phyloP scores from a whole-genome alignment of 1,140 invertebrate genomes.

The Panonychus citri region DNA sequence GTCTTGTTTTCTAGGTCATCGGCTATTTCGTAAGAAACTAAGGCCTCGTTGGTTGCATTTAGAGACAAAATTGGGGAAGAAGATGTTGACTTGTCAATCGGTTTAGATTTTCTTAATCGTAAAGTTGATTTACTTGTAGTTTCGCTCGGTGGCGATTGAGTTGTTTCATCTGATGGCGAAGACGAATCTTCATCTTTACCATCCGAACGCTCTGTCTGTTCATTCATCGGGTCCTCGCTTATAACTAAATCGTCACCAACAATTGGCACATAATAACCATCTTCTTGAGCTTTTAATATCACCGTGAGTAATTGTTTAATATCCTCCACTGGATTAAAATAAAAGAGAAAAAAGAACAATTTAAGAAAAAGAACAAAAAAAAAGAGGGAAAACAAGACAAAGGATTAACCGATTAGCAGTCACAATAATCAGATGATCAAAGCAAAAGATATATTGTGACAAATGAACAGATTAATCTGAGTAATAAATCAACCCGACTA shows the following conservation, averaged over 20 bases:
- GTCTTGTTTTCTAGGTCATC: background rate
- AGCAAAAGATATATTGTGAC: too few relatives aligned
- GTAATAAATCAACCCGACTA: too few relatives aligned
- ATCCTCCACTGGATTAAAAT: background rate
- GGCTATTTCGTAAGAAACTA: background rate
- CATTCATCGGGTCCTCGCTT: background rate
- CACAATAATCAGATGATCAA: too few relatives aligned
- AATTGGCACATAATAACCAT: constrained; percentile 3
- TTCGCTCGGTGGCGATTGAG: background rate
- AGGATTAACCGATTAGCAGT: too few relatives aligned
- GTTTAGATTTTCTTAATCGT: background rate
- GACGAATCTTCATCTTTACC: background rate
- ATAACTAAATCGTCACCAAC: background rate
- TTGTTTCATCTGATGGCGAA: background rate
- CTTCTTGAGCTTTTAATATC: background rate
- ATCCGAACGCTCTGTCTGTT: background rate
- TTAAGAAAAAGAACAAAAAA: background rate
- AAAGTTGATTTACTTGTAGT: background rate
- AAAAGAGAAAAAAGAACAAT: background rate
- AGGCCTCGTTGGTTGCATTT: background rate
- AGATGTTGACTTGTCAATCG: background rate
- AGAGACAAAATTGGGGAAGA: background rate
- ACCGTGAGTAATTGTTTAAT: background rate
- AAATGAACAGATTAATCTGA: too few relatives aligned
- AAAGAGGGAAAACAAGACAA: background rate